Conservation (phyloP, 1,140 invertebrate genomes). For the Aphis gossypii region DNA sequence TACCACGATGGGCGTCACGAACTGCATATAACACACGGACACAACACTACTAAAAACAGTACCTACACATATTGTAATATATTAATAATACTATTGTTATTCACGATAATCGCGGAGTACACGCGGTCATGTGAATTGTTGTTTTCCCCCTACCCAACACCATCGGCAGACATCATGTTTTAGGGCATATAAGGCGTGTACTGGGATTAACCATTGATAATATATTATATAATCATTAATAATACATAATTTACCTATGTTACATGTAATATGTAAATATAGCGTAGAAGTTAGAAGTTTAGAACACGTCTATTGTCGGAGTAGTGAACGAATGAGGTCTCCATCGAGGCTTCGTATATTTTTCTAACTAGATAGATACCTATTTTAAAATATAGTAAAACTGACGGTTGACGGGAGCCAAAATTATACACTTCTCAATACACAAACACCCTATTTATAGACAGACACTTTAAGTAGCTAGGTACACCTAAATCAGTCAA, state of each 20-base stretch:
- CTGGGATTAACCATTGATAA: background rate
- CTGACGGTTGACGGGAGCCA: background rate
- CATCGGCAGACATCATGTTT: background rate
- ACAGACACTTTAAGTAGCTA: background rate
- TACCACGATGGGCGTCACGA: conserved; percentile 40
- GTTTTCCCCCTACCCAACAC: background rate
- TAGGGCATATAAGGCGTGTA: background rate
- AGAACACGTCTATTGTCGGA: background rate
- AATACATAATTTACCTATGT: background rate
- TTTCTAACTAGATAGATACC: background rate
- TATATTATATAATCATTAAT: background rate
- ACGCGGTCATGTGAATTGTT: background rate
- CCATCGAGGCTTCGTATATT: background rate
- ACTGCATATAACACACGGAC: background rate
- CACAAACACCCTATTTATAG: background rate
- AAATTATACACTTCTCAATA: background rate
- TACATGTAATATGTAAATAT: background rate
- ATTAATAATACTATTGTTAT: background rate
- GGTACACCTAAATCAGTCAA: background rate
- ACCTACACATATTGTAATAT: background rate
- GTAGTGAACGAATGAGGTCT: background rate
- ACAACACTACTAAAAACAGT: background rate
- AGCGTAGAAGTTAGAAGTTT: background rate
- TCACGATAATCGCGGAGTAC: background rate
- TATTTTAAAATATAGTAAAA: background rate